Conservation (phyloP, 2,797 vertebrate genomes). For the Ctenopoma kingsleyae region DNA sequence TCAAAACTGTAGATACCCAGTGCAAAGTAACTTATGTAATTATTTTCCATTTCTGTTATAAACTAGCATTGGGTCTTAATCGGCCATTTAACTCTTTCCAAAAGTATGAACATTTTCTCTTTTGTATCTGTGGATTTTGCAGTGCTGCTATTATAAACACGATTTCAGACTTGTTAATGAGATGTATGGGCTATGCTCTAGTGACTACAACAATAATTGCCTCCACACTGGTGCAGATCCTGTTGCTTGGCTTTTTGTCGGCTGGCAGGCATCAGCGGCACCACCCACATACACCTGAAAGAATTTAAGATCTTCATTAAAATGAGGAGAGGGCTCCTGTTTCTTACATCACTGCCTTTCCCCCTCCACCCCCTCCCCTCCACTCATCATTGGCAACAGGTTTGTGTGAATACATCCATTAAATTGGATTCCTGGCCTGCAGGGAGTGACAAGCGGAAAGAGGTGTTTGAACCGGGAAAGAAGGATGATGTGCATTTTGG, state of each 20-base stretch:
- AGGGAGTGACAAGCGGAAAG: constrained; percentile 74
- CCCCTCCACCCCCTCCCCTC: constrained; percentile 15
- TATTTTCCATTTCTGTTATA: background rate
- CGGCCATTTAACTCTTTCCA: constrained; percentile 1
- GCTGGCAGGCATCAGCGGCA: constrained; percentile 41
- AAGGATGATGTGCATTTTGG: constrained; percentile 73
- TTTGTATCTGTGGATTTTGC: constrained; percentile 18
- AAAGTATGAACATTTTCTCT: constrained; percentile 21
- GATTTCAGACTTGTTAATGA: constrained; percentile 57
- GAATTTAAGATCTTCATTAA: constrained; percentile 78
- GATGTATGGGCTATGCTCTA: constrained; percentile 51
- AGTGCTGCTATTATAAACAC: constrained; percentile 25
- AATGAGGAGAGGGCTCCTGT: constrained; percentile 66
- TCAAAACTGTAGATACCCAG: background rate
- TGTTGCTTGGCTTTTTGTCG: constrained; percentile 47
- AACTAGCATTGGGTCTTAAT: constrained; percentile 2
- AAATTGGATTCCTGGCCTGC: constrained; percentile 84
- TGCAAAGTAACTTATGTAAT: background rate
- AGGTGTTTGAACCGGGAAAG: constrained; percentile 70
- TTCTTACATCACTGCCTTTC: constrained; percentile 65
- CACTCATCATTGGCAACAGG: constrained; percentile 72
- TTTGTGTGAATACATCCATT: constrained; percentile 83
- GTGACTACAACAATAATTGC: constrained; percentile 62
- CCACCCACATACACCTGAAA: constrained; percentile 60
- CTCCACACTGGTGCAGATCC: constrained; percentile 44